Evolutionary conservation across 2,113 vertebrate species (phyloP).

Genomic region (Callocephalon fimbriatum): DNA sequence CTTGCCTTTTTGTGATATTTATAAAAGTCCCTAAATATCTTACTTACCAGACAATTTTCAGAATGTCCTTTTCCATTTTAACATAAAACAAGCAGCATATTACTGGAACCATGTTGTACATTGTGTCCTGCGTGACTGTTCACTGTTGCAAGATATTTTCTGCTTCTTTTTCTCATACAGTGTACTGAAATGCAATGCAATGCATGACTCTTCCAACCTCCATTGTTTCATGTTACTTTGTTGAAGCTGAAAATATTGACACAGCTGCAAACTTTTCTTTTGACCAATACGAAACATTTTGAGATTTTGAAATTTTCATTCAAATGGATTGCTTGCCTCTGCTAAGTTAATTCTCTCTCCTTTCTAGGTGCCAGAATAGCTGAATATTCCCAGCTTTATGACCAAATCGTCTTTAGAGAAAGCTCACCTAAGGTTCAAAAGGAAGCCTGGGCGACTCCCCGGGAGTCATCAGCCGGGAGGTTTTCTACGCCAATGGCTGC

Average conservation of each 20-base stretch:
- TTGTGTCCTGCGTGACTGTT: not conserved
- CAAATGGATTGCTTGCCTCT: not conserved
- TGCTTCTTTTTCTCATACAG: not conserved
- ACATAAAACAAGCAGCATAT: not conserved
- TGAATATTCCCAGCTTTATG: constrained; percentile 97
- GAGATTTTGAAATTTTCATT: not conserved
- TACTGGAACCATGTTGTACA: not conserved
- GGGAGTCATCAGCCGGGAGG: constrained; percentile 58
- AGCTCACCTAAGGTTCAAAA: constrained; percentile 71
- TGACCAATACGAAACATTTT: fast-evolving
- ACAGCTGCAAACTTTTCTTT: not conserved
- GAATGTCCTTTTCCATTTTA: constrained; percentile 20
- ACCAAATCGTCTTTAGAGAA: constrained; percentile 92
- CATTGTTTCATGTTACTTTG: not conserved
- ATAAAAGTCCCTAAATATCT: not conserved
- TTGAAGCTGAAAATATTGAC: not conserved
- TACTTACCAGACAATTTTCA: not conserved
- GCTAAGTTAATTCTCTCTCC: not conserved
- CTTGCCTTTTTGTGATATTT: not conserved
- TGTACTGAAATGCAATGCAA: not conserved
- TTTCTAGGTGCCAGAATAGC: constrained; percentile 93
- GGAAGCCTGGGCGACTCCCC: constrained; percentile 56
- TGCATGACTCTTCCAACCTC: not conserved
- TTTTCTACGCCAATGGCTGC: constrained; percentile 71
- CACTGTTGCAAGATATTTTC: not conserved